phyloP scores from a whole-genome alignment of 2,888 invertebrate genomes.

The Oligia fasciuncula region DNA sequence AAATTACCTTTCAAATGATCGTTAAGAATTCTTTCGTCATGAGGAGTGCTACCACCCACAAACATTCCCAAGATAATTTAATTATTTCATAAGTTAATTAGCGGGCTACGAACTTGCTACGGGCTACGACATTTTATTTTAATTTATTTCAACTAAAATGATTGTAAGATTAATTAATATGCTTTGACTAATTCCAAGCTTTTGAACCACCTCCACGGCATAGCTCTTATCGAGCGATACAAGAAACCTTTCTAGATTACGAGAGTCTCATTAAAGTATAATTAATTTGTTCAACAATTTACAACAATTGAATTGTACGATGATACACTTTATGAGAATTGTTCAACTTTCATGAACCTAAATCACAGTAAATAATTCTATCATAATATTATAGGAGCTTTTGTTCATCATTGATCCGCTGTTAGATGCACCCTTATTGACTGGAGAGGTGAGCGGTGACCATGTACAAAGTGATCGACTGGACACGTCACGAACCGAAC shows the following conservation, averaged over 20 bases:
- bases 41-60: constrained; percentile 43
- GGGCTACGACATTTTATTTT: constrained; percentile 8
- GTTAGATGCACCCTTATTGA: background rate
- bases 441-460: constrained; percentile 16
- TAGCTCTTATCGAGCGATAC: background rate
- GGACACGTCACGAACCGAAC: constrained; percentile 44
- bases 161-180: constrained; percentile 3
- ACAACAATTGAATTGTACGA: background rate
- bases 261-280: background rate
- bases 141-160: constrained; percentile 5
- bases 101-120: constrained; percentile 9
- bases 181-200: constrained; percentile 13
- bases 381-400: background rate
- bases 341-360: background rate
- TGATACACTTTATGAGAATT: no score
- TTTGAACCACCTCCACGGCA: background rate
- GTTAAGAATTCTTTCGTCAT: constrained; percentile 49
- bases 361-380: background rate
- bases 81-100: constrained; percentile 53
- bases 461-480: constrained; percentile 31
- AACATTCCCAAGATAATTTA: constrained; percentile 43
- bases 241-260: background rate
- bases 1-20: constrained; percentile 46
- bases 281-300: background rate
- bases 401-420: constrained; percentile 3